Percentiles rank a stretch among this genome's conserved stretches.
Evolutionary conservation across 2,113 vertebrate genomes (phyloP).

Genomic region (Saccopteryx leptura): DNA sequence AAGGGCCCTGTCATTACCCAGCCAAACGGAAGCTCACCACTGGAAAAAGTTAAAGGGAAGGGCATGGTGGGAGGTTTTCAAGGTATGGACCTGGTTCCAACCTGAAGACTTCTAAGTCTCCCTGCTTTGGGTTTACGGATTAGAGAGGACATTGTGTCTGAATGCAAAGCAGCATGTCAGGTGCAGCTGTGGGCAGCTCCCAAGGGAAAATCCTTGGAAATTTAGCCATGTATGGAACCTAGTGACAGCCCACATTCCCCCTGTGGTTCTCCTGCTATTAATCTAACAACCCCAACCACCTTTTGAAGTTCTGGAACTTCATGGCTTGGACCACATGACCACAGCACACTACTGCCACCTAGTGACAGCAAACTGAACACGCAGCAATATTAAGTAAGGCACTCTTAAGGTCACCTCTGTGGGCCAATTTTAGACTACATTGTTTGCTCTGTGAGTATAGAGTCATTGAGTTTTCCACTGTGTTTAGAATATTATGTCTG

Average conservation of each 20-base stretch:
- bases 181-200: background rate
- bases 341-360: constrained; percentile 78
- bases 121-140: background rate
- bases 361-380: constrained; percentile 36
- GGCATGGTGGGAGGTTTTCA: background rate
- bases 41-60: background rate
- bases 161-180: background rate
- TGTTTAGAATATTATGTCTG: constrained; percentile 31
- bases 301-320: constrained; percentile 41
- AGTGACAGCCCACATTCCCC: background rate
- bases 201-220: background rate
- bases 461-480: constrained; percentile 15
- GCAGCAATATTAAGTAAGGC: constrained; percentile 1
- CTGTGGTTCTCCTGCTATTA: background rate
- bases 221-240: background rate
- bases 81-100: background rate
- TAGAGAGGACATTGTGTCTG: background rate
- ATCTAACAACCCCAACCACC: background rate
- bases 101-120: background rate
- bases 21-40: background rate
- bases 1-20: background rate
- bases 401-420: background rate
- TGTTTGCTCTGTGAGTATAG: constrained; percentile 38
- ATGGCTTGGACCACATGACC: constrained; percentile 61
- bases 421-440: background rate